Evolutionary conservation across 1,140 invertebrate genomes (phyloP), one percentile per base, ranked within the genome.

Genomic region (Littorina saxatilis): DNA sequence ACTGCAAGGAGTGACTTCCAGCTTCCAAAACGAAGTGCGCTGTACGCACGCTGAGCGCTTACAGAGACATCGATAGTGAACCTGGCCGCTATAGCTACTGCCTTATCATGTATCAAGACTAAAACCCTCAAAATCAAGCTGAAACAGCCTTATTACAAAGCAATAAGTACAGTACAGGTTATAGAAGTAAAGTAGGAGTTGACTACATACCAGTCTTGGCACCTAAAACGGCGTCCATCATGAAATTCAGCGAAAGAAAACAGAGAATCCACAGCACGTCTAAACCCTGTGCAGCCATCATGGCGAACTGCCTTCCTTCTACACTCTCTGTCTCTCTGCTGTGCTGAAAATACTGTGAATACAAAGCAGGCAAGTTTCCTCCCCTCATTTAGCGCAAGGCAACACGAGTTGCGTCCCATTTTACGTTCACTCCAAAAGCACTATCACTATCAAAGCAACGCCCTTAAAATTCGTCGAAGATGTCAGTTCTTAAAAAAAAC

Each of bases 221-320:
- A 0, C 23, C 4, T 7, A 0, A 63, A 1, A 1, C 32, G 35
- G n/a, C 37, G 58, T 11, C n/a, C n/a, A 5, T 63, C 4, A 39
- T 2, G 27, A 63, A 37, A 23, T 61, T 9, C 29, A 3, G 27
- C 37, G n/a, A 61, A 23, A 77, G 4, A 58, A n/a, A 23, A 35
- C 5, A n/a, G 17, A 35, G 23, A 39, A 77, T 61, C 75, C 75
- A 77, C 50, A 77, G 37, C 75, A 23, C 13, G 0, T n/a, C 35
- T 61, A 13, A 2, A 39, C 50, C 5, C 4, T 32, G 32, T 32
- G 55, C 27, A 61, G 52, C 76, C 76, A 78, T 40, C 76, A 78
- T 66, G 76, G 76, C 76, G 76, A 63, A 61, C 52, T 78, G 76
- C 23, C 55, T 29, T 55, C 66, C n/a, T 52, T 1, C 47, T 32